Percentiles rank a stretch among this genome's conserved stretches.
phyloP scores from a whole-genome alignment of 2,888 invertebrate genomes.

The Celastrina argiolus region DNA sequence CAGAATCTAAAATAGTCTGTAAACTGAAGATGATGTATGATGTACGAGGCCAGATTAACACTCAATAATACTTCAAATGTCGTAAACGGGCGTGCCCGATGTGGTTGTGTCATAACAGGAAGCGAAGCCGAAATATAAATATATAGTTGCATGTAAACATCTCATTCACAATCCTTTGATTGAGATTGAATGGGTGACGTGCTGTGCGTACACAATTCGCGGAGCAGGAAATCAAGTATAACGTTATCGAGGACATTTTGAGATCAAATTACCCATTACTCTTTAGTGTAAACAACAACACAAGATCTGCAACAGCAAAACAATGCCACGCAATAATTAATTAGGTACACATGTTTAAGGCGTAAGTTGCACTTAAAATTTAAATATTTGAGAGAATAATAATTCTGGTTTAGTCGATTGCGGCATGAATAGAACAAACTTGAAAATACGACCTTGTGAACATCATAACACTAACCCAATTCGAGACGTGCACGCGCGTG shows the following conservation, averaged over 20 bases:
- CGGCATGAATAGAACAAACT: constrained; percentile 31
- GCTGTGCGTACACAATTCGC: constrained; percentile 64
- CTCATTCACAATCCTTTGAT: constrained; percentile 74
- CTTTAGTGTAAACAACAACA: not conserved
- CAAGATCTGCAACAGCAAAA: not conserved
- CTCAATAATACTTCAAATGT: constrained; percentile 8
- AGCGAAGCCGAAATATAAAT: constrained; percentile 48
- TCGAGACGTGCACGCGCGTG: constrained; percentile 63
- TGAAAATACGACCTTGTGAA: constrained; percentile 53
- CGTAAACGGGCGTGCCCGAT: not conserved
- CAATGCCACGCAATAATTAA: not conserved
- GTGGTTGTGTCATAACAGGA: constrained; percentile 49
- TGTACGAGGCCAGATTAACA: constrained; percentile 19
- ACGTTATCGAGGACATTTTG: constrained; percentile 64
- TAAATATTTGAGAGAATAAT: not conserved
- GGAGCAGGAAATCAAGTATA: constrained; percentile 69
- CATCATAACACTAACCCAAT: constrained; percentile 66
- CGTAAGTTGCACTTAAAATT: not conserved
- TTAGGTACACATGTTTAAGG: not conserved
- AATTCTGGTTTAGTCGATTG: not conserved
- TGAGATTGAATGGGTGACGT: constrained; percentile 73
- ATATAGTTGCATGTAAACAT: constrained; percentile 55
- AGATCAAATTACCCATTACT: constrained; percentile 24
- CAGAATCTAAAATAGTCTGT: not conserved
- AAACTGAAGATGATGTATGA: constrained; percentile 1